Evolutionary conservation across 1,140 invertebrate species (phyloP), one percentile per base, ranked within the genome.

Genomic region (Diabrotica virgifera): DNA sequence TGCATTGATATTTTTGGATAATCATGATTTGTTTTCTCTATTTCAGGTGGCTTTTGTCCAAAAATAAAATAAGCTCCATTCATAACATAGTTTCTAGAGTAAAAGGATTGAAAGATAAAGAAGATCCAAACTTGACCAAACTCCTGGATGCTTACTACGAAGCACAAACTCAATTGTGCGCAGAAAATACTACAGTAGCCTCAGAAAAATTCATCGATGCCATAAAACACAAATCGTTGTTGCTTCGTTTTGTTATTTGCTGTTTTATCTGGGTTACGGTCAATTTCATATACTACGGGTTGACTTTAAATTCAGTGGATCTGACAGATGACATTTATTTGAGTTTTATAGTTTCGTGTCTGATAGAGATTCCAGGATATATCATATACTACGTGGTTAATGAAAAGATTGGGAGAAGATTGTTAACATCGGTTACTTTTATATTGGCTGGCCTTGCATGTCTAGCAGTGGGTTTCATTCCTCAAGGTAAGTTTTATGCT

Each of bases 41-140:
- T 46, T 46, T 46, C 6, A 46, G 40, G 6, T 46, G 92, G 92
- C 79, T 92, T 6, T 74, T 93, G 37, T 86, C 87, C 3, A 87
- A 89, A 64, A 85, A 86, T 5, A 85, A 85, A 67, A 85, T 85
- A 50, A 81, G 86, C 1, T 83, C 88, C 67, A 87, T 87, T 5
- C 82, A 82, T 59, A 74, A 75, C 11, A 80, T 88, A n/a, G 77
- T 89, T 6, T 80, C 81, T 0, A 85, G 82, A 71, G 87, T 87
- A 12, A 87, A 88, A 0, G 84, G 82, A 70, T 84, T 90, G 59
- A 94, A 94, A 69, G 85, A 86, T 50, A 80, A 84, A 0, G 72
- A 81, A 52, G 65, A 24, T 24, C 24, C 24, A 24, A 24, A 24
- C 24, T 24, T 24, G 4, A 24, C 24, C 24, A 24, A 24, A 24